Percentiles rank a stretch among this genome's conserved stretches.
Evolutionary conservation across 2,888 invertebrate genomes (phyloP).

Genomic region (Phrixothrix hirtus): DNA sequence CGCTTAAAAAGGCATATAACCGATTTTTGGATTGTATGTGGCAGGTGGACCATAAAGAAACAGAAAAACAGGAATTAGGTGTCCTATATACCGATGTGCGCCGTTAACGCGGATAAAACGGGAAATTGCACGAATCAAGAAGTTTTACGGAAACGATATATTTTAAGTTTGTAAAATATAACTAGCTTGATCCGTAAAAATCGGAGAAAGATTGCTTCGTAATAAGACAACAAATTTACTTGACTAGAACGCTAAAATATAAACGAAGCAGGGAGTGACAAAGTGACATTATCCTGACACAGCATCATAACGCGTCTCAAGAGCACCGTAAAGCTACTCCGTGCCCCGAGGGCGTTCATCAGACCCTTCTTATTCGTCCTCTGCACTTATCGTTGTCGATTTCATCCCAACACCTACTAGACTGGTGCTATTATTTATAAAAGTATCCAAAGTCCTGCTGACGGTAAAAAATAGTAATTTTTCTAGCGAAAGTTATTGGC

Average conservation of each 20-base stretch:
- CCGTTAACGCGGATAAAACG: too few relatives aligned
- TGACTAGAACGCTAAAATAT: constrained; percentile 16
- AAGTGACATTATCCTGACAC: constrained; percentile 33
- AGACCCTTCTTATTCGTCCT: constrained; percentile 32
- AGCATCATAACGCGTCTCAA: constrained; percentile 39
- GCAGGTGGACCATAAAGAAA: constrained; percentile 32
- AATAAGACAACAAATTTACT: constrained; percentile 3
- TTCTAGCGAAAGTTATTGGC: too few relatives aligned
- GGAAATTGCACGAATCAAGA: too few relatives aligned
- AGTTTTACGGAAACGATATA: too few relatives aligned
- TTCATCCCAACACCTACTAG: constrained; percentile 23
- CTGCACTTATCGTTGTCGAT: constrained; percentile 25
- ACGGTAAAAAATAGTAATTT: too few relatives aligned
- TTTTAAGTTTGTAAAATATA: too few relatives aligned
- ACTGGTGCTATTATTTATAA: constrained; percentile 16
- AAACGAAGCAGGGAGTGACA: constrained; percentile 29
- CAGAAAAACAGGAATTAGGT: constrained; percentile 27
- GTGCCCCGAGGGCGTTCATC: constrained; percentile 44
- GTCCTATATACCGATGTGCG: too few relatives aligned
- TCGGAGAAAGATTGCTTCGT: neutral
- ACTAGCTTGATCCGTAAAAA: too few relatives aligned
- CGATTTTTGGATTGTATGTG: constrained; percentile 26
- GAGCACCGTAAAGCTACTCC: constrained; percentile 43
- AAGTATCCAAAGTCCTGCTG: constrained; percentile 22
- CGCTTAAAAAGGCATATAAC: constrained; percentile 25